Conservation (phyloP, 2,888 invertebrate species). For the Argyresthia goedartella region DNA sequence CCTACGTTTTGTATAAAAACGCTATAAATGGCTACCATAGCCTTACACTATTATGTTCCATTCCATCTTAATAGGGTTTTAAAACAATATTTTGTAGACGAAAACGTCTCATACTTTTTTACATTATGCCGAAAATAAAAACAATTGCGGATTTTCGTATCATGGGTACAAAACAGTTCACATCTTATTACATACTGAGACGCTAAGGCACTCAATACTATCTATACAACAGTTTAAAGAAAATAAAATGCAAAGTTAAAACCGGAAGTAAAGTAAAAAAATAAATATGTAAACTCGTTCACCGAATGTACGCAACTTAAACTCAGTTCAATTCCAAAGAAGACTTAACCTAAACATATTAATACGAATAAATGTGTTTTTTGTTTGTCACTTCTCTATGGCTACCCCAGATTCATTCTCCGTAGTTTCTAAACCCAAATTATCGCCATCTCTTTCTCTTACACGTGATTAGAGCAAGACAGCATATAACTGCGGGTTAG, state of each 20-base stretch:
- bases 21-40: background rate
- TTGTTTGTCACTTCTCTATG: constrained; percentile 49
- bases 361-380: constrained; percentile 57
- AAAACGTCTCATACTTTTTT: background rate
- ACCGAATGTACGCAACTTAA: constrained; percentile 41
- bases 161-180: constrained; percentile 1
- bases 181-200: constrained; percentile 41
- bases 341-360: constrained; percentile 50
- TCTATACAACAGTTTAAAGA: constrained; percentile 38
- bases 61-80: background rate
- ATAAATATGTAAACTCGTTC: constrained; percentile 40
- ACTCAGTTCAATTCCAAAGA: constrained; percentile 58
- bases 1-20: background rate
- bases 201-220: constrained; percentile 66
- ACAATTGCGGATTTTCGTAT: too few relatives aligned
- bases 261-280: constrained; percentile 1
- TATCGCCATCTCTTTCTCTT: too few relatives aligned
- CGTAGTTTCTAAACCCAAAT: too few relatives aligned
- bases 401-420: constrained; percentile 17
- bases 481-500: too few relatives aligned
- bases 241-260: constrained; percentile 32
- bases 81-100: background rate
- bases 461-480: too few relatives aligned
- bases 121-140: background rate
- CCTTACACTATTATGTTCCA: background rate